Base-by-base conservation (phyloP, 2,888 invertebrate species). In the Antitype chi region DNA sequence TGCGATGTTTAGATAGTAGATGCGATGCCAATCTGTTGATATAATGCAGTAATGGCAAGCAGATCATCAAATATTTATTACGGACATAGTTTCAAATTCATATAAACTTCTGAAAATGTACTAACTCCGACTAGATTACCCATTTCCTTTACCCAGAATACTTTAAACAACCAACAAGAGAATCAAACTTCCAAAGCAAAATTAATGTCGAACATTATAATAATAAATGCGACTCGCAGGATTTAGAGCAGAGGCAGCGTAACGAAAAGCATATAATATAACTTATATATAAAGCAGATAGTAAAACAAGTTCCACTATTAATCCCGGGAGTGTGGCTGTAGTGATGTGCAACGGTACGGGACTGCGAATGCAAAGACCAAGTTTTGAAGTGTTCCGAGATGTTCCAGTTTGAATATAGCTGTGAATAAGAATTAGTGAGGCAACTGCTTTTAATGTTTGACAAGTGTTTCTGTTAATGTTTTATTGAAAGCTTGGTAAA, bases 201-300 rank as follows among this genome's bases (percentile, higher is more conserved):
- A 88, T 88, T 89, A 83, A 86, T 82, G 80, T 70, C 78, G 74
- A 74, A 87, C 84, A 87, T 89, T 88, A 91, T 80, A 81, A 86
- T 89, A 84, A 89, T 87, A 86, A 89, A 89, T 84, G 86, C 76
- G 84, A 85, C 87, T 85, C 89, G 70, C 73, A 85, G 85, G 89
- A 86, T 85, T 87, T 84, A 84, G 82, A 78, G 32, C 69, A 59
- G 59, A 49, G 67, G 77, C 81, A 78, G 43, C 55, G 75, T 75
- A 80, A 78, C 80, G 76, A 80, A 86, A 83, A 81, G 72, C 82
- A 78, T 76, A 85, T 82, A 80, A 80, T 70, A 77, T 70, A 81
- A 71, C 74, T 84, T 68, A 66, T 75, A 77, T 70, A 85, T 85
- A 87, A 79, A 82, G 74, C 76, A 80, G 82, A 82, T 80, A 88